Conservation (phyloP, 2,113 vertebrate genomes). For the Jaculus jaculus region DNA sequence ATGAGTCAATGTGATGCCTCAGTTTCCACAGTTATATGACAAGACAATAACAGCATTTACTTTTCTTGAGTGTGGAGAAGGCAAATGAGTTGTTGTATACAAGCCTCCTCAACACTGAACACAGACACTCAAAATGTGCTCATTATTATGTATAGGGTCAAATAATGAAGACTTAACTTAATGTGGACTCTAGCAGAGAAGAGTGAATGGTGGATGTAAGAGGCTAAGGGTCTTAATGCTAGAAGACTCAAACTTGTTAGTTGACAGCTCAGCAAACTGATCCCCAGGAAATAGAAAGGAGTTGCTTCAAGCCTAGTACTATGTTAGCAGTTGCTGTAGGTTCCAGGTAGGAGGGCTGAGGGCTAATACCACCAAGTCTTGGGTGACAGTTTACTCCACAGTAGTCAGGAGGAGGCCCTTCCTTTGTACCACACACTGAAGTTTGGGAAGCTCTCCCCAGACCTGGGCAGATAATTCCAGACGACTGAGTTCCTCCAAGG, state of each 20-base stretch:
- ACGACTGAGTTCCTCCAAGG: neutral
- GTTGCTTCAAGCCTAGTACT: neutral
- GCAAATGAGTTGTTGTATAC: constrained; percentile 20
- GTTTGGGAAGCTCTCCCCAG: neutral
- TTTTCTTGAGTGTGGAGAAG: constrained; percentile 3
- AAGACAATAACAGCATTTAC: constrained; percentile 26
- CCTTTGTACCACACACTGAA: neutral
- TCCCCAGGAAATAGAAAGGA: neutral
- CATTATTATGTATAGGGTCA: neutral
- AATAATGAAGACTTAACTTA: neutral
- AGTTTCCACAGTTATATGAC: constrained; percentile 57
- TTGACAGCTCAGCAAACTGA: constrained; percentile 41
- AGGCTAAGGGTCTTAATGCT: neutral
- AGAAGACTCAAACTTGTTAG: constrained; percentile 5
- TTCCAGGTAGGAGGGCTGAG: neutral
- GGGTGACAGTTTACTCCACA: neutral
- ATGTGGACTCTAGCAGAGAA: neutral
- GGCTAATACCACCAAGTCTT: neutral
- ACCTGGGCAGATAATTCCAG: neutral
- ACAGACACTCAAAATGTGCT: neutral
- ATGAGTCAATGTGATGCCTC: constrained; percentile 50
- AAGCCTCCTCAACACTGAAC: neutral
- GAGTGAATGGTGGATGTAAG: neutral
- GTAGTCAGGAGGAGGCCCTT: neutral
- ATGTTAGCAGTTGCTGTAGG: neutral